Conservation (phyloP, 2,797 vertebrate species). For the Anguilla pacifica region DNA sequence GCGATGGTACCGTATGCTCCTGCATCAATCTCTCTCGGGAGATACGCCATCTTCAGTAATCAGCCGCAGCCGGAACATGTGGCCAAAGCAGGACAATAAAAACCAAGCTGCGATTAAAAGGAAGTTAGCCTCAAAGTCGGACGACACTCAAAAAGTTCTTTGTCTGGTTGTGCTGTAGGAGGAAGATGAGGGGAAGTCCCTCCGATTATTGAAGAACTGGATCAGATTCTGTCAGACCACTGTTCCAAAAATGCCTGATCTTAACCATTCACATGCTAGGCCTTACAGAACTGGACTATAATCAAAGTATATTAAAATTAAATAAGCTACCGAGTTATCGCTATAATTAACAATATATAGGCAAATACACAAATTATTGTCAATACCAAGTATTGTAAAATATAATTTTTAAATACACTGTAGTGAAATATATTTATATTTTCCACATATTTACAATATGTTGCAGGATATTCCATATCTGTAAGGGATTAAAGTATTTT, state of each 20-base stretch:
- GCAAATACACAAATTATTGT: not conserved
- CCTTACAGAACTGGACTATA: not conserved
- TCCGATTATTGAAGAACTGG: not conserved
- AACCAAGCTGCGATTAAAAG: not conserved
- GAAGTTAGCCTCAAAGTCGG: not conserved
- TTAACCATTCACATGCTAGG: not conserved
- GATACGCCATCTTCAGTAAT: slow-evolving; percentile 44
- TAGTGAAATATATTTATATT: not conserved
- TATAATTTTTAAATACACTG: not conserved
- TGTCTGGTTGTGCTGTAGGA: not conserved
- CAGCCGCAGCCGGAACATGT: slow-evolving; percentile 26
- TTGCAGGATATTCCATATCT: not conserved
- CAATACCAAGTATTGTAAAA: not conserved
- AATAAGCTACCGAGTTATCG: not conserved
- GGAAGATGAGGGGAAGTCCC: not conserved
- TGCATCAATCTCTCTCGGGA: slow-evolving; percentile 52
- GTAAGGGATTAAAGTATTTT: not conserved
- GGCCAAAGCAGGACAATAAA: not conserved
- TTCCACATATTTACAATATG: not conserved
- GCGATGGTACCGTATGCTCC: slow-evolving; percentile 47
- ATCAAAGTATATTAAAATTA: not conserved
- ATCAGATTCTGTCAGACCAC: not conserved
- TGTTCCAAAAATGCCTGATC: not conserved
- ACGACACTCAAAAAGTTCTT: not conserved
- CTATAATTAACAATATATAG: not conserved